These are phyloP conservation scores for Dorcus parallelipipedus DNA, from an alignment of 2,888 invertebrate species.

Conservation along the genomic window DNA sequence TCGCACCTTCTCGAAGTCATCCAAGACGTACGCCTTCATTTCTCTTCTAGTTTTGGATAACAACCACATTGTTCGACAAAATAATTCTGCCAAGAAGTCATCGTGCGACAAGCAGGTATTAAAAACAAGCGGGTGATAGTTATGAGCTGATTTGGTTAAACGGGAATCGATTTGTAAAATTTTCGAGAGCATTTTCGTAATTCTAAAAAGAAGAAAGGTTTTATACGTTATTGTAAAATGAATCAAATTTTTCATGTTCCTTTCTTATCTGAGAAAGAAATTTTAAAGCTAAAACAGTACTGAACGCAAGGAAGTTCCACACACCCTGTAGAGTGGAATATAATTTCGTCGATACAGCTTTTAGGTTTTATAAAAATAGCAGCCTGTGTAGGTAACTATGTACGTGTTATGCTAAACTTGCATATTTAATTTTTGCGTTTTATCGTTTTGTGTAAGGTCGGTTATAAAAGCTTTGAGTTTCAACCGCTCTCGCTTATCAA, in stretches of 20 bases:
- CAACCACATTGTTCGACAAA: slow-evolving; percentile 44
- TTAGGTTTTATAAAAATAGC: no score
- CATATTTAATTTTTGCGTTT: no score
- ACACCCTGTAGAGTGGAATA: no score
- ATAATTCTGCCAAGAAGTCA: slow-evolving; percentile 43
- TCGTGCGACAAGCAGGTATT: slow-evolving; percentile 31
- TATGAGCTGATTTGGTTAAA: slow-evolving; percentile 32
- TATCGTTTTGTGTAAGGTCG: no score
- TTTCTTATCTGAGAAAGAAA: neutral
- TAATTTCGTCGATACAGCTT: no score
- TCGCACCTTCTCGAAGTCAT: slow-evolving; percentile 42
- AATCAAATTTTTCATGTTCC: neutral
- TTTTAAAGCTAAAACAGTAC: no score
- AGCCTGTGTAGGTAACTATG: neutral
- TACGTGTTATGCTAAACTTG: neutral
- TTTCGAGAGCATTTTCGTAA: slow-evolving; percentile 39
- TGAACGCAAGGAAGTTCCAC: no score
- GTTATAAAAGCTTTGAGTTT: no score
- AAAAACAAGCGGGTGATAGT: slow-evolving; percentile 43
- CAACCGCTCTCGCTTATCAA: no score
- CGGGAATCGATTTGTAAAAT: slow-evolving; percentile 40
- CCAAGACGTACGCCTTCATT: slow-evolving; percentile 42
- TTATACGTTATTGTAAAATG: neutral
- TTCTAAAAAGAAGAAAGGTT: slow-evolving; percentile 29
- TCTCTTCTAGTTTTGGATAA: slow-evolving; percentile 44